Evolutionary conservation across 2,113 vertebrate genomes (phyloP).

Genomic region (Columba janthina): DNA sequence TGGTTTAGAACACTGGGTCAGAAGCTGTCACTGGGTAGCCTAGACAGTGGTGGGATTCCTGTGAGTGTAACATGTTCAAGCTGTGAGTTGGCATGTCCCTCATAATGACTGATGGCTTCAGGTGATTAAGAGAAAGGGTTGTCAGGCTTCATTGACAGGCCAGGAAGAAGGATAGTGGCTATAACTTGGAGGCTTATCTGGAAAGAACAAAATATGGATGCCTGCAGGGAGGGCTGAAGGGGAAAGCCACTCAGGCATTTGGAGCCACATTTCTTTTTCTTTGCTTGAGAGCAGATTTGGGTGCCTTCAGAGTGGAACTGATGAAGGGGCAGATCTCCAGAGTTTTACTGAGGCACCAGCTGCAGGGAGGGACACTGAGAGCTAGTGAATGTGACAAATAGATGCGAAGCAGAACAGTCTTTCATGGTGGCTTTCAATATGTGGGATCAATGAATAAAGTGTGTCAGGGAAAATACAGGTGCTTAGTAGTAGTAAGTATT

Average conservation of each 20-base stretch:
- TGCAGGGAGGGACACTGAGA: background rate
- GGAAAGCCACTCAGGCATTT: background rate
- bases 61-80: conserved; percentile 13
- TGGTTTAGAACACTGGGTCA: background rate
- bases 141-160: conserved; percentile 23
- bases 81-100: conserved; percentile 2
- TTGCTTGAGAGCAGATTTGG: background rate
- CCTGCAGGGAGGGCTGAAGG: background rate
- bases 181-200: background rate
- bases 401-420: background rate
- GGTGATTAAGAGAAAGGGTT: conserved; percentile 38
- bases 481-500: background rate
- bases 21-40: background rate
- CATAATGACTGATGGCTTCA: conserved; percentile 22
- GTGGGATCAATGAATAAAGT: background rate
- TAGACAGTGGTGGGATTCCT: background rate
- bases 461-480: background rate
- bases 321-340: background rate
- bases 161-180: background rate
- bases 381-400: background rate
- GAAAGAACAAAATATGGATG: background rate
- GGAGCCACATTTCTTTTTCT: background rate
- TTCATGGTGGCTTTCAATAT: background rate
- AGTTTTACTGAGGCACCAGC: background rate
- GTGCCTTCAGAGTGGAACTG: background rate